These are phyloP conservation scores for Paedocypris micromegethes DNA, from an alignment of 2,797 vertebrate genomes.

Conservation along the genomic window DNA sequence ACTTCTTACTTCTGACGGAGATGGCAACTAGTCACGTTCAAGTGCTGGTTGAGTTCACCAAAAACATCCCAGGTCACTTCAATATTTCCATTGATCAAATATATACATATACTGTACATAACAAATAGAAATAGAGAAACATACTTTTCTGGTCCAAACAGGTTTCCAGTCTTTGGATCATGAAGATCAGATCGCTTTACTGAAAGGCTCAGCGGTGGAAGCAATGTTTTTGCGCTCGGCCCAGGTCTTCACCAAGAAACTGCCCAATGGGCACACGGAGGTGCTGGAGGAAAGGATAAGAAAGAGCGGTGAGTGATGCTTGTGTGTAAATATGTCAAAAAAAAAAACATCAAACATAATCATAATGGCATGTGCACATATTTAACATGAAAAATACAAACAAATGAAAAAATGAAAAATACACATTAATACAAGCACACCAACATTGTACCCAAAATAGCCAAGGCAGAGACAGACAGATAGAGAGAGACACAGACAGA, in stretches of 20 bases:
- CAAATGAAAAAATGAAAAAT: too few relatives aligned
- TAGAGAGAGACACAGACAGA: too few relatives aligned
- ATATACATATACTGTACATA: too few relatives aligned
- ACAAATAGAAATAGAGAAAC: not conserved
- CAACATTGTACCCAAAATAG: too few relatives aligned
- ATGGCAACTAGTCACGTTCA: constrained; percentile 97
- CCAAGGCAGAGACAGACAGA: too few relatives aligned
- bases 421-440: too few relatives aligned
- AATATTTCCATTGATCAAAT: too few relatives aligned
- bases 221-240: constrained; percentile 97
- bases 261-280: constrained; percentile 77
- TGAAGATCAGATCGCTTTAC: constrained; percentile 95
- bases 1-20: constrained; percentile 95
- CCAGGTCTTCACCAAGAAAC: constrained; percentile 86
- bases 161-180: constrained; percentile 93
- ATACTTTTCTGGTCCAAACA: constrained; percentile 49
- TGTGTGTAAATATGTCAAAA: too few relatives aligned
- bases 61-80: constrained; percentile 84
- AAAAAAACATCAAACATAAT: too few relatives aligned
- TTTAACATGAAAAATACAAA: too few relatives aligned
- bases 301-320: constrained; percentile 77
- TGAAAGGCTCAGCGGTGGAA: constrained; percentile 96
- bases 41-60: constrained; percentile 96
- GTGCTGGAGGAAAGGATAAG: constrained; percentile 89
- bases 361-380: too few relatives aligned